Evolutionary conservation across 2,888 invertebrate genomes (phyloP).

Genomic region (Agriopis marginaria): DNA sequence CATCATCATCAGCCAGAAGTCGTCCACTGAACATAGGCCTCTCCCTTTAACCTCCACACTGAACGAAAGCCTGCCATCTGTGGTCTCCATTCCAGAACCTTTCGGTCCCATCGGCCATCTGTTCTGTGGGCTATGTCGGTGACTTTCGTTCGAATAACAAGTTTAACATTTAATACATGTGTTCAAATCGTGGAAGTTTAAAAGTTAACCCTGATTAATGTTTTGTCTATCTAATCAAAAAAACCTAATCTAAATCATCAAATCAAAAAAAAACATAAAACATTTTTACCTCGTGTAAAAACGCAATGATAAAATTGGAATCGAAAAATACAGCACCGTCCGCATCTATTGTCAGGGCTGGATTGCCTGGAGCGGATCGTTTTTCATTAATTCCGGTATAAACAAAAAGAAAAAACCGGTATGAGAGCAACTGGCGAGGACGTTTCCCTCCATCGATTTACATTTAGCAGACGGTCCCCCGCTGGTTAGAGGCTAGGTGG

Average conservation of each 20-base stretch:
- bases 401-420: conserved; percentile 63
- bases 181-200: no score
- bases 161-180: no score
- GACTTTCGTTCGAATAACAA: no score
- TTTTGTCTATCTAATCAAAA: not conserved
- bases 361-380: conserved; percentile 46
- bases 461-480: conserved; percentile 53
- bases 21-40: no score
- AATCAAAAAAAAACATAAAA: not conserved
- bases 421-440: conserved; percentile 59
- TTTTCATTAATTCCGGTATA: conserved; percentile 72
- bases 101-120: no score
- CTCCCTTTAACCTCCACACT: no score
- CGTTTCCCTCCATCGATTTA: conserved; percentile 67
- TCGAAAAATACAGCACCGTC: conserved; percentile 6
- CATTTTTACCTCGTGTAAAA: not conserved
- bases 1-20: no score
- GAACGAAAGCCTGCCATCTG: no score
- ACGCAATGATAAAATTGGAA: conserved; percentile 7
- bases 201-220: no score
- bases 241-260: not conserved
- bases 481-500: conserved; percentile 43
- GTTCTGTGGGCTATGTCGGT: no score
- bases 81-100: no score
- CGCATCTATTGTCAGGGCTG: conserved; percentile 16